Evolutionary conservation across 2,113 vertebrate species (phyloP), one percentile per base, ranked within the genome.

Genomic region (Phodopus roborovskii): DNA sequence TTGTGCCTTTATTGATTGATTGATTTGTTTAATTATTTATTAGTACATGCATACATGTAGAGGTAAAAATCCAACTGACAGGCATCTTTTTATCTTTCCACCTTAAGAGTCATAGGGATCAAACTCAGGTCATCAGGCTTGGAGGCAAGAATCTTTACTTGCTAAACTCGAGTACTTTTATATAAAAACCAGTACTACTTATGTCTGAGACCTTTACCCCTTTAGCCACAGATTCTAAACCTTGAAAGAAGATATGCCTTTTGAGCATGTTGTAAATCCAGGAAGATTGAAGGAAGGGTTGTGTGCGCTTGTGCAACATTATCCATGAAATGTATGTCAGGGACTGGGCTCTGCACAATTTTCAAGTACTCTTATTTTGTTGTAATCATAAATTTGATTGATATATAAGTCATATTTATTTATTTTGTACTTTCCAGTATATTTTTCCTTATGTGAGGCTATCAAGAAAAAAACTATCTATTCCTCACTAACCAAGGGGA

Each of bases 401-500:
- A 95, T 5, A 77, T 95, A 39, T 58, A n/a, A n/a, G 17, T n/a
- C 53, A 33, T 92, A 77, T 92, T 71, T 84, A 79, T 94, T 36
- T 68, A 22, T 16, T 95, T 83, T 60, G 20, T 79, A 24, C 88
- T 33, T 86, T 90, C 5, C 30, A 8, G n/a, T 3, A 48, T 78
- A 78, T 33, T 78, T 78, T 78, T 9, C 15, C 45, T 78, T 50
- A 33, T 78, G 15, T 50, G 45, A 78, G 13, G 15, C 33, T 56
- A 36, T 91, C 45, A 94, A n/a, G n/a, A 86, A 88, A 90, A 79
- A 0, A 73, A 6, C 42, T 39, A 73, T 48, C 4, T 60, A 26
- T 53, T 86, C 48, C 15, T 87, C 58, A 73, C 70, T 92, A 77
- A 45, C 42, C 22, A 73, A 87, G 56, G 33, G 13, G 64, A 66